Evolutionary conservation across 2,888 invertebrate genomes (phyloP).

Genomic region (Conchocele bisecta): DNA sequence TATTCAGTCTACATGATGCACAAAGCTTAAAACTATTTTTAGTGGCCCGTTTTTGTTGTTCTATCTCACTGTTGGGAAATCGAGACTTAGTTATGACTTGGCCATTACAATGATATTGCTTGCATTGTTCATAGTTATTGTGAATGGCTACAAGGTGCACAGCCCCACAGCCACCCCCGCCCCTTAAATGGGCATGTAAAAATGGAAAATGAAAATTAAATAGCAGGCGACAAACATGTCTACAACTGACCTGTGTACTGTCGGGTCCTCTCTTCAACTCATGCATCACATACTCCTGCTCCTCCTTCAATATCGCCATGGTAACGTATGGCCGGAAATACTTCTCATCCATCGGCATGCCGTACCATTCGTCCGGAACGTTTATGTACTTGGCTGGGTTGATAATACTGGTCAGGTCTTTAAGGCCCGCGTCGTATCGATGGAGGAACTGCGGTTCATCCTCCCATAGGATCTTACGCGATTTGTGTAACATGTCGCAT

Average conservation of each 20-base stretch:
- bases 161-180: not conserved
- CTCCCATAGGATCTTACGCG: slow-evolving; percentile 71
- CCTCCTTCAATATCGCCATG: slow-evolving; percentile 72
- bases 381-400: slow-evolving; percentile 72
- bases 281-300: slow-evolving; percentile 74
- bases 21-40: too few species aligned
- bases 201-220: too few species aligned
- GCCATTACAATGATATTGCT: too few species aligned
- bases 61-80: too few species aligned
- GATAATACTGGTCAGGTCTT: slow-evolving; percentile 59
- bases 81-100: too few species aligned
- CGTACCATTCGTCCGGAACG: slow-evolving; percentile 77
- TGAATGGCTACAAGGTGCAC: not conserved
- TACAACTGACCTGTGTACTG: slow-evolving; percentile 72
- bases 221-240: too few species aligned
- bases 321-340: slow-evolving; percentile 73
- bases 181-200: too few species aligned
- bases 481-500: slow-evolving; percentile 62
- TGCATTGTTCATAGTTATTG: not conserved
- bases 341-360: slow-evolving; percentile 75
- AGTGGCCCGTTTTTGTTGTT: too few species aligned
- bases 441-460: slow-evolving; percentile 64
- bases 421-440: slow-evolving; percentile 40
- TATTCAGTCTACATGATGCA: too few species aligned
- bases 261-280: slow-evolving; percentile 76